Evolutionary conservation across 2,113 vertebrate species (phyloP), one percentile per base, ranked within the genome.

Genomic region (Cynopterus brachyotis): DNA sequence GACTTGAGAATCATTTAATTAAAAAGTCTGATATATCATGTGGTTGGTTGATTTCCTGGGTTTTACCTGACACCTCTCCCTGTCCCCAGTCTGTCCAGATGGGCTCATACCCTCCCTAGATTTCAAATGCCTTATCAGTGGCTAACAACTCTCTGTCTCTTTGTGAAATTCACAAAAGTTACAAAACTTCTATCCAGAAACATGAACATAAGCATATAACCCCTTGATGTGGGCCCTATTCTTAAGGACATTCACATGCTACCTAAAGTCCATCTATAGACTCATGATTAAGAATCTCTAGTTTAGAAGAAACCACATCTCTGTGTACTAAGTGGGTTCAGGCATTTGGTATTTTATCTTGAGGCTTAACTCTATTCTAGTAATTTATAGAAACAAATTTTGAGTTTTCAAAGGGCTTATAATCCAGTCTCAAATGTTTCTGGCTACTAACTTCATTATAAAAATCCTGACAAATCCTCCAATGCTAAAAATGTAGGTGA

Each of bases 361-460:
- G 35, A n/a, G 5, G 13, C 45, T 79, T 87, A 59, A 88, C 50
- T 86, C 10, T 86, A 70, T 28, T 47, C 20, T 26, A 92, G 53
- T 32, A 26, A 90, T 75, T 85, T 35, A 90, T 5, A 62, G 26
- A 90, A 95, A 93, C 8, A 35, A 95, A 53, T 8, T 80, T 73
- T 42, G 20, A 90, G 11, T 86, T 90, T 97, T 89, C 16, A 62
- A 92, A 45, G 16, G n/a, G 1, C 64, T 75, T 16, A 70, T 83
- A 94, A 53, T 92, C 30, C 59, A 85, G 24, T 75, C 10, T 89
- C 45, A 55, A 42, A 45, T 75, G 19, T 35, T 89, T 40, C 42
- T 95, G 22, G 15, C 57, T 92, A 95, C 64, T 94, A 40, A 79
- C n/a, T 73, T 87, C 28, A 87, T 84, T 95, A 84, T 17, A 16